Percentiles rank a stretch among this genome's conserved stretches.
These are phyloP conservation scores for Corythaixoides concolor DNA, from an alignment of 2,113 vertebrate genomes.

Conservation along the genomic window DNA sequence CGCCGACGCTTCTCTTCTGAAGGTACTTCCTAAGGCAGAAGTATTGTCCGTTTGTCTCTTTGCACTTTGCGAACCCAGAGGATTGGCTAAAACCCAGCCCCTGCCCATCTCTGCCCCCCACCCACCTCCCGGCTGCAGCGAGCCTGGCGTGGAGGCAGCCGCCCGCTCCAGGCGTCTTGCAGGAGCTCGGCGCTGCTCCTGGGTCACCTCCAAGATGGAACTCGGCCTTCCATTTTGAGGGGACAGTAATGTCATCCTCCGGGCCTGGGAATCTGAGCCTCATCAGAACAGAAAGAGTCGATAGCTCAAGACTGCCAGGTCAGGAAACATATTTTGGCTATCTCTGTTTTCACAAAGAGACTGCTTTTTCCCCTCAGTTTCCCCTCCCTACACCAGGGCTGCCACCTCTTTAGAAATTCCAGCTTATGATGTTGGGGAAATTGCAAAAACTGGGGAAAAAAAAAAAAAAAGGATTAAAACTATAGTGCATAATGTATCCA, in stretches of 20 bases:
- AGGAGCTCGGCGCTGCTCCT: not conserved
- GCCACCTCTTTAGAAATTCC: not conserved
- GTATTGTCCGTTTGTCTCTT: not conserved
- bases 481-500: not conserved
- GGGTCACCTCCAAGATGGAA: not conserved
- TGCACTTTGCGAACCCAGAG: not conserved
- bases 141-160: not conserved
- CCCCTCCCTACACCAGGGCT: not conserved
- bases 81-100: not conserved
- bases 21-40: constrained; percentile 49
- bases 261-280: not conserved
- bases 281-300: not conserved
- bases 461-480: not conserved
- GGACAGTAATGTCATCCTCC: not conserved
- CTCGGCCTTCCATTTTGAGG: not conserved
- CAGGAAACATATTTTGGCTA: not conserved
- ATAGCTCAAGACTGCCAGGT: not conserved
- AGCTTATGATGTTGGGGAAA: not conserved
- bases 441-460: not conserved
- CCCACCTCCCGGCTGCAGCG: not conserved
- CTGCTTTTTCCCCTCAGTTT: not conserved
- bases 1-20: constrained; percentile 36
- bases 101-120: not conserved
- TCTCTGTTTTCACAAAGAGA: not conserved
- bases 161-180: not conserved